Evolutionary conservation across 2,888 invertebrate genomes (phyloP).

Genomic region (Stenolophus ochropezus): DNA sequence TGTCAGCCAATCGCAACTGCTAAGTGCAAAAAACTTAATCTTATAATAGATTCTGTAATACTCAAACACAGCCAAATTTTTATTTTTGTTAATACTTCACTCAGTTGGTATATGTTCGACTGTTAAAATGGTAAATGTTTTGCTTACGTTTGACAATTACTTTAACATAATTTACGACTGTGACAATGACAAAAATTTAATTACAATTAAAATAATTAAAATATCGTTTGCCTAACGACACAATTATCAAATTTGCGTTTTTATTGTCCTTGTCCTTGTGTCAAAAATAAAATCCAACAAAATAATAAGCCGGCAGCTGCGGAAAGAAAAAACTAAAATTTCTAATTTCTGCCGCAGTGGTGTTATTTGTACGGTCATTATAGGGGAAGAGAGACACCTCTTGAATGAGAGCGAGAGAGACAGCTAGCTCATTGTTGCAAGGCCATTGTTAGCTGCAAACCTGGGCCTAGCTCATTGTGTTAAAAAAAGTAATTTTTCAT

Average conservation of each 20-base stretch:
- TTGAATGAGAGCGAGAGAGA: conserved; percentile 8
- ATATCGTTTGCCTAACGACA: neutral
- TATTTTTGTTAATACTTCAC: too few relatives aligned
- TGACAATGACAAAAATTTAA: neutral
- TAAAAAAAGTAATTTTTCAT: conserved; percentile 67
- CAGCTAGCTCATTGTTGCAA: conserved; percentile 49
- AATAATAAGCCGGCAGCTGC: conserved; percentile 4
- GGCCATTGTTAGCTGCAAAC: conserved; percentile 35
- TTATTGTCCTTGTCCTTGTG: neutral
- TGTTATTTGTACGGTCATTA: conserved; percentile 50
- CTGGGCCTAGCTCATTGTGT: conserved; percentile 57
- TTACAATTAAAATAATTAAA: neutral
- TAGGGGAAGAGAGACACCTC: conserved; percentile 26
- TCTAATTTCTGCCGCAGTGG: conserved; percentile 42
- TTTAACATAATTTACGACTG: too few relatives aligned
- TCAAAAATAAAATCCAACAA: conserved; percentile 19
- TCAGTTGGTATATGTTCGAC: too few relatives aligned
- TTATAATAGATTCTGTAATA: too few relatives aligned
- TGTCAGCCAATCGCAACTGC: too few relatives aligned
- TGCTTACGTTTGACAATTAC: too few relatives aligned
- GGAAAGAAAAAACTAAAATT: conserved; percentile 21
- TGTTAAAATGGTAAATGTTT: too few relatives aligned
- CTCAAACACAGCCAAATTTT: too few relatives aligned
- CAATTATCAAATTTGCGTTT: neutral
- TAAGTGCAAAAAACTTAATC: too few relatives aligned